Evolutionary conservation across 2,113 vertebrate species (phyloP).

Genomic region (Otocyon megalotis): DNA sequence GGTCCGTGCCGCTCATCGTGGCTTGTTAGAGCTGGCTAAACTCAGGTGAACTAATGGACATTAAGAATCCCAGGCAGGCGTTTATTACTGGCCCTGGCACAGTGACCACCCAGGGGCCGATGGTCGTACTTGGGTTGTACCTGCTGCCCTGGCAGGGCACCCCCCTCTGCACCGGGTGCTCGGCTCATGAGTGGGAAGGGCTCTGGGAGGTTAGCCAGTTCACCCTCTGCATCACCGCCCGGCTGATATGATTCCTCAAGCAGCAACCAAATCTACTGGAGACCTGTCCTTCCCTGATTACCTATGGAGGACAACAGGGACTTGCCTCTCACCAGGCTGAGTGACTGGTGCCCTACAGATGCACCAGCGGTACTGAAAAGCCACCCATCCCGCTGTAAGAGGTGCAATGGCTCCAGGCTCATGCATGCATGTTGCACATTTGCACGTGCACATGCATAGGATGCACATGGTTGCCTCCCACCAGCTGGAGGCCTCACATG

Average conservation of each 20-base stretch:
- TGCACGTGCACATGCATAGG: rapidly evolving
- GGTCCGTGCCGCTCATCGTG: rapidly evolving
- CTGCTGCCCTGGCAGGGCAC: background rate
- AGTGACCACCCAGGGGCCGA: rapidly evolving
- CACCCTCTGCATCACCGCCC: background rate
- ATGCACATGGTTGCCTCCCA: rapidly evolving
- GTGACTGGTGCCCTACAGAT: rapidly evolving
- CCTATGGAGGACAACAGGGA: background rate
- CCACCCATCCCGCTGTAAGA: background rate
- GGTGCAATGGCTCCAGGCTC: rapidly evolving
- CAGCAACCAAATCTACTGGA: background rate
- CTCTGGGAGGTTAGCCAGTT: background rate
- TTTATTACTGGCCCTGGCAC: background rate
- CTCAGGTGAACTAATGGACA: rapidly evolving
- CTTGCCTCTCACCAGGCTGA: background rate
- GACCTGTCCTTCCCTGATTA: background rate
- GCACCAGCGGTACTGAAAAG: rapidly evolving
- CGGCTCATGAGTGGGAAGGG: background rate
- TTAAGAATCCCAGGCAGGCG: rapidly evolving
- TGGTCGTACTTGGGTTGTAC: too few species aligned
- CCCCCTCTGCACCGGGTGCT: background rate
- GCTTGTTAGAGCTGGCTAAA: rapidly evolving
- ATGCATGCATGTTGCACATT: rapidly evolving
- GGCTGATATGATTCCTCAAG: background rate
- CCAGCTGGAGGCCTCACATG: rapidly evolving